Evolutionary conservation across 1,140 invertebrate species (phyloP), one percentile per base, ranked within the genome.

Genomic region (Hyles euphorbiae): DNA sequence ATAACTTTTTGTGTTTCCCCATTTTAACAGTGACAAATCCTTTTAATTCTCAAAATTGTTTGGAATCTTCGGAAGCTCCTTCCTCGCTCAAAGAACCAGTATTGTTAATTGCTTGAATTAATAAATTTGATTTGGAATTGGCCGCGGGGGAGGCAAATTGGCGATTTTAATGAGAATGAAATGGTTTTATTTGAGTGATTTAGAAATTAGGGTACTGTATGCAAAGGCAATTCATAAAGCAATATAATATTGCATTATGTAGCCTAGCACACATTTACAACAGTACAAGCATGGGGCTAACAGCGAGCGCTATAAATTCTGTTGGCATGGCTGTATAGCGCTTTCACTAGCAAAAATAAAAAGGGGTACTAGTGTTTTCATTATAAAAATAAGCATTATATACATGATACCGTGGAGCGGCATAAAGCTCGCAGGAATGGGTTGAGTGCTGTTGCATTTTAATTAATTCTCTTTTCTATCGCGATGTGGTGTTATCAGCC

Each of bases 401-500:
- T 69, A 72, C 66, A 55, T 45, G 58, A 40, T 50, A 54, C 49
- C 56, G 53, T 62, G 65, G 62, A 69, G 70, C 74, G 68, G 69
- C 74, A 78, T 81, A 81, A 81, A 78, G 79, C 71, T 74, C 70
- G 60, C 74, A 76, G 79, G 70, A 81, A 73, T 70, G 80, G 77
- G 75, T 83, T 81, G 83, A 84, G 78, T 83, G 82, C 72, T 85
- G 76, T 77, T 86, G 83, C 83, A 84, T 87, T 87, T 88, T 88
- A 88, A 87, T 88, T 84, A 87, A 87, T 87, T 88, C 82, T 78
- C 81, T 84, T 88, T 87, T 86, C 83, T 87, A 88, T 87, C 81
- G 73, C 76, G 81, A 86, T 87, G 74, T 73, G 72, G 77, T 73
- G 82, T 81, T 86, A 87, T 87, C 83, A 76, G 76, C 63, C 53